Evolutionary conservation across 2,888 invertebrate genomes (phyloP), one percentile per base, ranked within the genome.

Genomic region (Diogma glabrata): DNA sequence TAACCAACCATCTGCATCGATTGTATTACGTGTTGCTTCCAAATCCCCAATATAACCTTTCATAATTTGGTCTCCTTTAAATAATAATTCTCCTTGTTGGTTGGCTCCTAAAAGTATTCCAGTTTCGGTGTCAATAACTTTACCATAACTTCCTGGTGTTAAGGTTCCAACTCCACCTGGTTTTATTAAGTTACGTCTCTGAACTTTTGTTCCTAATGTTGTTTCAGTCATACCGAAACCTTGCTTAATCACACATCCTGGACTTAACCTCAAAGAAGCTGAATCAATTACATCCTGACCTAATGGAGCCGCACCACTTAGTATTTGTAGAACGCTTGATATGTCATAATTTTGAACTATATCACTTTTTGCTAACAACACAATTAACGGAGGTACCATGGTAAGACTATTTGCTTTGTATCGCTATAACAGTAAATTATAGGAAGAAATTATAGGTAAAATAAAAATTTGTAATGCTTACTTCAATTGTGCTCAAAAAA

Each of bases 191-290:
- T 63, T 61, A 30, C 64, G 64, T 1, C 59, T 65, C 58, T 74
- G 72, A 3, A 72, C 63, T 17, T 72, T 55, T 2, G 75, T 61
- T 45, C 75, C 73, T 61, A 86, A 74, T 3, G 87, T 85, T 26
- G 81, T 77, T 69, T 90, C 89, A 5, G 88, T 89, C 65, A 90
- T 74, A 3, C 89, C 89, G 63, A 87, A 89, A 2, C 82, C 85
- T 68, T 87, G 85, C 22, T 75, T 75, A 54, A 85, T 76, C 75
- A 82, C 0, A 43, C 67, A 67, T 22, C 2, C 2, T 20, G 80
- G 61, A 7, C 67, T 67, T 52, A 68, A 64, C 48, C 65, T 63
- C 4, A 64, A 57, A 50, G 60, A 64, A n/a, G 70, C 67, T 53
- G 78, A 77, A 55, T 73, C 71, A 60, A 83, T 81, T 54, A 85